Conservation (phyloP, 2,113 vertebrate genomes). For the Erythrolamprus reginae region DNA sequence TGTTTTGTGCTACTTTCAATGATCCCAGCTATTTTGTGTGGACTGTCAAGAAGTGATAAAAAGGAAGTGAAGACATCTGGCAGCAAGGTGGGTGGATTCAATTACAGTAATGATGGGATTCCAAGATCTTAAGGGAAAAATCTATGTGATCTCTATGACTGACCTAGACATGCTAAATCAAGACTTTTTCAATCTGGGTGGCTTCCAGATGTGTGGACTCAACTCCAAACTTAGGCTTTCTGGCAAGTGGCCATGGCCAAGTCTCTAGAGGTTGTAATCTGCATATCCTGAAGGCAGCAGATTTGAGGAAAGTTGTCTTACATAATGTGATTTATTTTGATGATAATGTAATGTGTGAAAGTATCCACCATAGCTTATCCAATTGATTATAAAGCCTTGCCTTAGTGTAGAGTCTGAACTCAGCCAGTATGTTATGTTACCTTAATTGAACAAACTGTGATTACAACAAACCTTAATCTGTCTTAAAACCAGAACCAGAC, state of each 20-base stretch:
- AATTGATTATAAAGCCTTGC: not conserved
- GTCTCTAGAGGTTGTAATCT: not conserved
- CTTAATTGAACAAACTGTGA: not conserved
- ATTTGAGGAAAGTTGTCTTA: not conserved
- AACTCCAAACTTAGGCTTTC: not conserved
- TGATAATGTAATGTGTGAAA: not conserved
- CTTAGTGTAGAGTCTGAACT: not conserved
- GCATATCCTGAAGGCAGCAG: not conserved
- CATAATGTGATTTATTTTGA: not conserved
- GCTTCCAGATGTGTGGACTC: not conserved
- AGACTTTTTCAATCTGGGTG: not conserved
- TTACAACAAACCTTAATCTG: not conserved
- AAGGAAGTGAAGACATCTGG: not conserved
- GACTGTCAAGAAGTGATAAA: not conserved
- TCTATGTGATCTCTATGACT: not conserved
- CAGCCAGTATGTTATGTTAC: not conserved
- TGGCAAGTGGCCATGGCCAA: not conserved
- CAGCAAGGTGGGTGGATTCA: not conserved
- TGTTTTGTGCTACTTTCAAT: not conserved
- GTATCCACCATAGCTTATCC: not conserved
- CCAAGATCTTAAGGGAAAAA: not conserved
- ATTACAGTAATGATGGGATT: not conserved
- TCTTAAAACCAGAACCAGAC: not conserved
- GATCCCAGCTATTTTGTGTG: not conserved
- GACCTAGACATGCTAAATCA: not conserved